Conservation (phyloP, 2,797 vertebrate genomes). For the Hapalemur alaotrensis region DNA sequence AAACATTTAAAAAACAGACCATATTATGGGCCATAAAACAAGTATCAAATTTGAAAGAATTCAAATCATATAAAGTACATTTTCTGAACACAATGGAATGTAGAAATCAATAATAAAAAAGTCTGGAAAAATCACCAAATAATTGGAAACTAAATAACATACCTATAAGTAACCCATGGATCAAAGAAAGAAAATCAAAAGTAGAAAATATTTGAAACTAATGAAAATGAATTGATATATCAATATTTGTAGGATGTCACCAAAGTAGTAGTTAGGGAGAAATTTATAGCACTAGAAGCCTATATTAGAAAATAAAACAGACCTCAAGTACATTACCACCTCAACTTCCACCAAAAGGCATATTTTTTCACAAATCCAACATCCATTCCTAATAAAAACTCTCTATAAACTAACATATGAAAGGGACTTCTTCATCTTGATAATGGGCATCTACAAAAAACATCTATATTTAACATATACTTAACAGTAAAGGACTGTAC, state of each 20-base stretch:
- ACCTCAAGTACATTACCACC: background rate
- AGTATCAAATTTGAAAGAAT: background rate
- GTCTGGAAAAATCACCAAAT: background rate
- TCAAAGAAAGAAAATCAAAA: background rate
- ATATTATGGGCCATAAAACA: background rate
- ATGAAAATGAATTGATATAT: background rate
- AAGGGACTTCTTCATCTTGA: background rate
- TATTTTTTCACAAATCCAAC: background rate
- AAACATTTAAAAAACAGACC: background rate
- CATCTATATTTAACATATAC: background rate
- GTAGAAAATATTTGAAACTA: constrained; percentile 1
- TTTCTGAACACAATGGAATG: background rate
- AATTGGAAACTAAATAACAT: background rate
- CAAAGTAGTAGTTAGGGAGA: background rate
- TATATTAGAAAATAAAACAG: background rate
- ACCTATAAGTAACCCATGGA: background rate
- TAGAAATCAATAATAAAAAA: background rate
- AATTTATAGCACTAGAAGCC: background rate
- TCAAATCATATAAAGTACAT: background rate
- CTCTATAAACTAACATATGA: background rate
- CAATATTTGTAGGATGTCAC: background rate
- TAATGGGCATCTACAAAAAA: background rate
- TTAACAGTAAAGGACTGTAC: background rate
- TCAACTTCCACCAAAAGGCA: background rate
- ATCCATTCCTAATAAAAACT: background rate